Conservation (phyloP, 1,140 invertebrate species). For the Melanaphis sacchari region DNA sequence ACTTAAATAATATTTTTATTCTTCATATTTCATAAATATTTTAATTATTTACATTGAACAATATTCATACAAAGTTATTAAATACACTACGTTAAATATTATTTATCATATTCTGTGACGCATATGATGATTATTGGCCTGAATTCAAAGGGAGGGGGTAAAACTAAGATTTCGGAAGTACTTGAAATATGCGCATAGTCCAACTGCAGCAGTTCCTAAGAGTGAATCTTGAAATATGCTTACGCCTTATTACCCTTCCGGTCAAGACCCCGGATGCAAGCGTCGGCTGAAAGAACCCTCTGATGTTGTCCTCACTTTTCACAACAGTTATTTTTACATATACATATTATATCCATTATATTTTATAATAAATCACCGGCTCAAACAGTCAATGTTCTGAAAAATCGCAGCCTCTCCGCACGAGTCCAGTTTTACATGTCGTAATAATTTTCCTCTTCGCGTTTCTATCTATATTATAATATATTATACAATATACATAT, state of each 20-base stretch:
- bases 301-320: not conserved
- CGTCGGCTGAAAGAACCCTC: slow-evolving; percentile 14
- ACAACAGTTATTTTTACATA: slow-evolving; percentile 41
- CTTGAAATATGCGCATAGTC: not conserved
- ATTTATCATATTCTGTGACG: not conserved
- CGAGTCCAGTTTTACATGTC: not conserved
- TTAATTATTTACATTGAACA: not conserved
- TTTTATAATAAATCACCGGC: slow-evolving; percentile 30
- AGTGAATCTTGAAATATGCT: slow-evolving; percentile 41
- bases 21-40: not conserved
- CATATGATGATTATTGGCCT: slow-evolving; percentile 12
- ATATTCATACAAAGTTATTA: not conserved
- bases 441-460: slow-evolving; percentile 2
- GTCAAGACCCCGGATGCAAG: slow-evolving; percentile 38
- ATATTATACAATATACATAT: not conserved
- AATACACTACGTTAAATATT: not conserved
- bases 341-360: not conserved
- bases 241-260: slow-evolving; percentile 51
- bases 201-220: not conserved
- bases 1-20: not conserved
- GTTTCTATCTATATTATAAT: not conserved
- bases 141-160: slow-evolving; percentile 19
- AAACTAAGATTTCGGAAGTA: not conserved
- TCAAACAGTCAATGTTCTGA: not conserved
- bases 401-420: not conserved